A percentile compares a stretch with the other conserved stretches of the same genome.
These are phyloP conservation scores for Pipistrellus pipistrellus DNA, from an alignment of 2,797 vertebrate genomes.

Conservation along the genomic window DNA sequence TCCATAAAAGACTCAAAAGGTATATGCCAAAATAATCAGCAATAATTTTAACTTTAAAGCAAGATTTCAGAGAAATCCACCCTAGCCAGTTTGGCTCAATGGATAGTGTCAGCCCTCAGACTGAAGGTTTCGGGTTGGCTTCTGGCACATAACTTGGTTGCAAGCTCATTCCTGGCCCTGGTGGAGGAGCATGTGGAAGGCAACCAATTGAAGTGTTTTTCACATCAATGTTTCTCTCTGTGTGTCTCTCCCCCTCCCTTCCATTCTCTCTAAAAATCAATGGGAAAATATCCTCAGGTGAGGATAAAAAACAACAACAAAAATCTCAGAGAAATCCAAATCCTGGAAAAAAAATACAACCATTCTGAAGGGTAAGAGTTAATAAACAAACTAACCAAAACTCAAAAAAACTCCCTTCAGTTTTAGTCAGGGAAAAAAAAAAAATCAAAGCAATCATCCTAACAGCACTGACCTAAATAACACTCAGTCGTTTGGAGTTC, in stretches of 20 bases:
- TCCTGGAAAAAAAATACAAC: conserved; percentile 1
- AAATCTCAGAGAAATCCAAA: conserved; percentile 15
- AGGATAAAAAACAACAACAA: no score
- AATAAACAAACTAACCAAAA: conserved; percentile 54
- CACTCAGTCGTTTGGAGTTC: neutral
- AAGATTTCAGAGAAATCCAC: neutral
- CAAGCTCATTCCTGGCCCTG: no score
- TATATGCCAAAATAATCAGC: neutral
- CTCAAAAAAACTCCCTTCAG: neutral
- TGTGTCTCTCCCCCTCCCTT: no score
- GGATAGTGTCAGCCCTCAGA: no score
- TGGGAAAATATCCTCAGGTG: no score
- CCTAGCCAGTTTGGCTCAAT: no score
- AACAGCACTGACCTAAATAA: neutral
- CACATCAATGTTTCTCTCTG: no score
- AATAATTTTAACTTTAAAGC: conserved; percentile 28
- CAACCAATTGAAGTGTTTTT: no score
- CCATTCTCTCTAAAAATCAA: no score
- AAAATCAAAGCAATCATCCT: conserved; percentile 9
- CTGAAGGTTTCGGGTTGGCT: no score
- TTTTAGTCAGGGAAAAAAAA: conserved; percentile 19
- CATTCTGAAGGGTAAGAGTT: conserved; percentile 10
- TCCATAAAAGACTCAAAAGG: neutral
- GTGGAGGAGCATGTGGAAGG: no score
- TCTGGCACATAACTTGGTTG: no score